Percentiles rank a stretch among this genome's conserved stretches.
phyloP scores from a whole-genome alignment of 2,797 vertebrate genomes.

The Anguilla pacifica region DNA sequence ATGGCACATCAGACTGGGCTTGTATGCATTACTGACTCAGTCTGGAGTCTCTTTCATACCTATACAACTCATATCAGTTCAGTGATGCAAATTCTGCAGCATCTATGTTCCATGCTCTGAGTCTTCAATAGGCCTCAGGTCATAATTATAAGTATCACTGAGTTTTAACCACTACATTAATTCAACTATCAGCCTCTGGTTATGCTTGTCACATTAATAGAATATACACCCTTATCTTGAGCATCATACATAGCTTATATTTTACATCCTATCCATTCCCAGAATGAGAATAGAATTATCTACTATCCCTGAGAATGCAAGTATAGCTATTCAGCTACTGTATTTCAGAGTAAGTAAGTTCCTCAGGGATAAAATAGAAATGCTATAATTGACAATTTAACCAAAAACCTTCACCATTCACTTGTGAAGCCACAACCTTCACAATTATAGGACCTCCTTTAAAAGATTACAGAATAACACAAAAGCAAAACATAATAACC shows the following conservation, averaged over 20 bases:
- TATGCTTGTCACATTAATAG: background rate
- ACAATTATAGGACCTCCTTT: background rate
- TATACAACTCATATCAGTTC: background rate
- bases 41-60: background rate
- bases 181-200: background rate
- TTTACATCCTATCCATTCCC: background rate
- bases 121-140: background rate
- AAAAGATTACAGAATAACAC: background rate
- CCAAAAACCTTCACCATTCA: background rate
- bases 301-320: background rate
- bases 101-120: background rate
- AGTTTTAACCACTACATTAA: background rate
- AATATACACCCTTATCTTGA: background rate
- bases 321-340: background rate
- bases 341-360: background rate
- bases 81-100: background rate
- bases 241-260: background rate
- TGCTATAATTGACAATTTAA: background rate
- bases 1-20: background rate
- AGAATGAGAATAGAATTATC: background rate
- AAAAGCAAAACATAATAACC: constrained; percentile 15
- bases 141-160: background rate
- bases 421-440: background rate
- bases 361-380: background rate
- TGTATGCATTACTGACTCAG: background rate